Evolutionary conservation across 2,888 invertebrate species (phyloP).

Genomic region (Orchestes rusci): DNA sequence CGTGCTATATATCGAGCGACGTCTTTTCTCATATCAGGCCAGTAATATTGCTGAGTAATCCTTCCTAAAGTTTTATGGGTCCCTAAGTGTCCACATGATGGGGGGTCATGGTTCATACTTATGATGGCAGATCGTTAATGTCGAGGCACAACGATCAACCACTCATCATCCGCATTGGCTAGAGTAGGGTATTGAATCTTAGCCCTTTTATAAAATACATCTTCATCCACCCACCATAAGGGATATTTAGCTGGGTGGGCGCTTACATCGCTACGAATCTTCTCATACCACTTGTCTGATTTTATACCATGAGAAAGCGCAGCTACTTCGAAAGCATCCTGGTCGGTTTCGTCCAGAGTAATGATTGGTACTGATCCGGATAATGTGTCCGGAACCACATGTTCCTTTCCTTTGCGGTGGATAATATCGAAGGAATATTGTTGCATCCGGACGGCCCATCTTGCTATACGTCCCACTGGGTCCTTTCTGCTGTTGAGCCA

Average conservation of each 20-base stretch:
- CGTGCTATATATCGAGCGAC: conserved; percentile 2
- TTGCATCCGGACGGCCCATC: conserved; percentile 23
- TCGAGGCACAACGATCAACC: conserved; percentile 4
- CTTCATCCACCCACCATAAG: conserved; percentile 8
- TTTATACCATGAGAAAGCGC: too few relatives aligned
- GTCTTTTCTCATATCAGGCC: neutral
- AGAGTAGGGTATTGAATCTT: conserved; percentile 1
- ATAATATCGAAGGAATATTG: conserved; percentile 21
- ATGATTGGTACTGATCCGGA: conserved; percentile 16
- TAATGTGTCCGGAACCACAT: conserved; percentile 22
- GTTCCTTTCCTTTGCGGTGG: conserved; percentile 22
- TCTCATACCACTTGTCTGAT: conserved; percentile 2
- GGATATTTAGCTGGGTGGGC: conserved; percentile 8
- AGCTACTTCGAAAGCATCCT: too few relatives aligned
- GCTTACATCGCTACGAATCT: neutral
- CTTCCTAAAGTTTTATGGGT: neutral
- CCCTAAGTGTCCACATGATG: conserved; percentile 2
- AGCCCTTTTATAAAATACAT: conserved; percentile 2
- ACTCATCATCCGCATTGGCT: neutral
- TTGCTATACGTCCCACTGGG: conserved; percentile 20
- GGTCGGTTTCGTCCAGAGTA: neutral
- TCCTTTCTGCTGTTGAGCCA: conserved; percentile 24
- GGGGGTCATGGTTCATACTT: neutral
- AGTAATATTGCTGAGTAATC: neutral
- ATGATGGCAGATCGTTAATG: neutral